These are phyloP conservation scores for Pantelozetes paolii DNA, from an alignment of 2,888 invertebrate genomes.

Conservation along the genomic window DNA sequence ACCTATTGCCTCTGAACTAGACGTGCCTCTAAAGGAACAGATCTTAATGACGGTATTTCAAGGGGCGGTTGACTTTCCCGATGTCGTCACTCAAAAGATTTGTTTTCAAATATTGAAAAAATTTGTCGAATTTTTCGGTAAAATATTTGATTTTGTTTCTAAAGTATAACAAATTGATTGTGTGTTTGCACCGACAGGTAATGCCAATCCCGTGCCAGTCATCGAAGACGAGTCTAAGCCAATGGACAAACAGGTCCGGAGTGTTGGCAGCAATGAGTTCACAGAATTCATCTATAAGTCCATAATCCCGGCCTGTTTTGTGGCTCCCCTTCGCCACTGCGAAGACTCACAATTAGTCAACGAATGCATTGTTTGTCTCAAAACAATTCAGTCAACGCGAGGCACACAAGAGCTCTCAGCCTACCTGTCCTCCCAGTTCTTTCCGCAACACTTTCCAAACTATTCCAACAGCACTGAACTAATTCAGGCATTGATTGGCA, in stretches of 20 bases:
- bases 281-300: constrained; percentile 57
- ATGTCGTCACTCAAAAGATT: constrained; percentile 57
- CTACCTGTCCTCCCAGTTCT: constrained; percentile 28
- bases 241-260: background rate
- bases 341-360: constrained; percentile 34
- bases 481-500: background rate
- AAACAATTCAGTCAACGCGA: constrained; percentile 32
- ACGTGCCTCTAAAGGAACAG: constrained; percentile 49
- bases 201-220: background rate
- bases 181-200: constrained; percentile 1
- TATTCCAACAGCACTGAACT: constrained; percentile 25
- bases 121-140: constrained; percentile 56
- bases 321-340: constrained; percentile 44
- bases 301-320: constrained; percentile 58
- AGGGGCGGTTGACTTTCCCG: constrained; percentile 57
- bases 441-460: constrained; percentile 41
- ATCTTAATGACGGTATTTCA: constrained; percentile 56
- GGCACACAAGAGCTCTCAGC: constrained; percentile 28
- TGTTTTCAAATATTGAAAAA: constrained; percentile 56
- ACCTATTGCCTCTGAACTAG: constrained; percentile 49
- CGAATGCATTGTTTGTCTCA: constrained; percentile 36
- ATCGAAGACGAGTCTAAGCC: background rate
- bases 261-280: constrained; percentile 51
- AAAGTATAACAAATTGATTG: background rate
- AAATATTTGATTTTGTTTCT: constrained; percentile 41